Evolutionary conservation across 2,888 invertebrate genomes (phyloP), one percentile per base, ranked within the genome.

Genomic region (Hypercompe scribonia): DNA sequence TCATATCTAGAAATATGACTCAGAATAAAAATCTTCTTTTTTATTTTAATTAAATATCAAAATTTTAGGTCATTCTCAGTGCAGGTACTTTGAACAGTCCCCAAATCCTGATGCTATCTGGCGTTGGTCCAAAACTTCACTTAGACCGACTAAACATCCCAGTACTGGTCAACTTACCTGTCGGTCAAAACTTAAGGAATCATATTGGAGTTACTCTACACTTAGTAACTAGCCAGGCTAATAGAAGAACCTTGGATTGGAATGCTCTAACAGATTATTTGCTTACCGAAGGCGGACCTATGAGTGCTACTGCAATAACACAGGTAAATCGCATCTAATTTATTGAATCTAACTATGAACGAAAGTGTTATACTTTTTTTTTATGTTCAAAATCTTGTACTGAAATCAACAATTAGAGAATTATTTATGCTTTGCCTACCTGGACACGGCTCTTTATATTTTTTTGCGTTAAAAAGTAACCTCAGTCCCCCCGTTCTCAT

Each of bases 71-170:
- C 3, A 94, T 97, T 75, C 87, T 97, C 33, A 96, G 96, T 68
- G 97, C 96, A 42, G 97, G 97, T 24, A 95, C 97, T 10, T 91
- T 97, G 8, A 97, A 97, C 88, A 96, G 96, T 0, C 97, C 97
- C 0, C 97, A 97, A 78, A 89, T 97, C 18, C 92, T 97, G 0
- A 86, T 97, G 65, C 91, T 96, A 18, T 97, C 97, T 0, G 97
- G 97, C 46, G 94, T 97, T 24, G 97, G 97, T 1, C 97, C 97
- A 0, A 93, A 91, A 78, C 90, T 94, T 0, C 96, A 96, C 61
- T 86, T 97, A 1, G 86, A 93, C 8, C 87, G 91, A 33, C 92
- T 96, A 36, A 92, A 95, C 18, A 96, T 97, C 54, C 93, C 94
- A 4, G 92, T 96, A 24, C 86, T 96, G n/a, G 96, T 96, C 36